A percentile compares a stretch with the other conserved stretches of the same genome.
These are phyloP conservation scores for Crepidodera aurea DNA, from an alignment of 2,888 invertebrate species.

Conservation along the genomic window DNA sequence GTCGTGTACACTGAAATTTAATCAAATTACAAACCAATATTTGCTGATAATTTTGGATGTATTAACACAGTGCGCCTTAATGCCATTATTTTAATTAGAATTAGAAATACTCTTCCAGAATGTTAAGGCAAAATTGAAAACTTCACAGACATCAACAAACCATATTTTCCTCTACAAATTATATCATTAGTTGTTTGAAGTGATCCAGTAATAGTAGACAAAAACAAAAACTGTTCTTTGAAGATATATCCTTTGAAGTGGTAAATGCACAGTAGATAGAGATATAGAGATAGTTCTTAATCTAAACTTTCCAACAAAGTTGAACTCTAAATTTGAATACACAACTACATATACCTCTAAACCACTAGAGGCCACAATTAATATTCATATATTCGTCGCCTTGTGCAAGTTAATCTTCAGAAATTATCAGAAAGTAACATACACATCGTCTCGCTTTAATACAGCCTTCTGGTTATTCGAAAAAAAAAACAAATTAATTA, in stretches of 20 bases:
- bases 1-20: conserved; percentile 17
- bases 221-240: too few species aligned
- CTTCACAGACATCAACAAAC: too few species aligned
- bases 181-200: too few species aligned
- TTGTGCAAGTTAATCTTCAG: conserved; percentile 9
- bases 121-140: too few species aligned
- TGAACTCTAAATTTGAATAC: background rate
- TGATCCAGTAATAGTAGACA: too few species aligned
- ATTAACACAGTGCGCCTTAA: background rate
- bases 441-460: background rate
- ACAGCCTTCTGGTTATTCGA: background rate
- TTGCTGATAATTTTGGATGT: background rate
- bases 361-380: conserved; percentile 3
- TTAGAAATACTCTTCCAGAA: too few species aligned
- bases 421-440: conserved; percentile 7
- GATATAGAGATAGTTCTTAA: background rate
- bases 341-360: background rate
- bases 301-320: conserved; percentile 6
- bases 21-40: background rate
- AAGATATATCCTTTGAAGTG: background rate
- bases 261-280: background rate
- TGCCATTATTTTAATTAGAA: too few species aligned
- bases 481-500: background rate
- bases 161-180: too few species aligned
- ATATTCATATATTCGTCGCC: conserved; percentile 8